Percentiles rank a stretch among this genome's conserved stretches.
Conservation (phyloP, 2,888 invertebrate genomes). For the Mythimna impura region DNA sequence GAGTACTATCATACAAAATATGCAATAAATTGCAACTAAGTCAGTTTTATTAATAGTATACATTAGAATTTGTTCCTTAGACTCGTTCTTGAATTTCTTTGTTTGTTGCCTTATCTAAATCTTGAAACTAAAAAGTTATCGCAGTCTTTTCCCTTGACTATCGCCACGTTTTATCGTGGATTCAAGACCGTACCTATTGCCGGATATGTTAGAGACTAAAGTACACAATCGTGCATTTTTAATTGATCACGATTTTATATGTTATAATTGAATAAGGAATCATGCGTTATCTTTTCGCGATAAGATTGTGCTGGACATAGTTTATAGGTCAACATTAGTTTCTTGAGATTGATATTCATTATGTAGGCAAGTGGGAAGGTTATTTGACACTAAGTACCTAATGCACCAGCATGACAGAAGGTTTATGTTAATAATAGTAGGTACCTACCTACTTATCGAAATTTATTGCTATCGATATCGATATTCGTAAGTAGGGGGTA, state of each 20-base stretch:
- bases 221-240: conserved; percentile 44
- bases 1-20: conserved; percentile 17
- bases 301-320: conserved; percentile 41
- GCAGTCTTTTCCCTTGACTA: conserved; percentile 24
- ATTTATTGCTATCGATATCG: not conserved
- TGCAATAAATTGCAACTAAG: conserved; percentile 40
- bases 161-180: conserved; percentile 53
- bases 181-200: conserved; percentile 27
- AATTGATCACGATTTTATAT: conserved; percentile 17
- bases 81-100: conserved; percentile 13
- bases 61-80: conserved; percentile 12
- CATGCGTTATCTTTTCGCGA: conserved; percentile 49
- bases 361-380: not conserved
- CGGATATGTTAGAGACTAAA: conserved; percentile 51
- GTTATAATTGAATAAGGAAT: conserved; percentile 32
- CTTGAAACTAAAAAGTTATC: conserved; percentile 31
- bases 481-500: not conserved
- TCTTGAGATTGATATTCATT: conserved; percentile 37
- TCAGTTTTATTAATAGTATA: conserved; percentile 22
- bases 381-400: conserved; percentile 13
- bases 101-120: conserved; percentile 8
- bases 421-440: too few species aligned
- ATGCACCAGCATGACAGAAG: not conserved
- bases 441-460: not conserved
- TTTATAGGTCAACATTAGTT: conserved; percentile 35